Evolutionary conservation across 2,888 invertebrate species (phyloP).

Genomic region (Sussaba pulchella): DNA sequence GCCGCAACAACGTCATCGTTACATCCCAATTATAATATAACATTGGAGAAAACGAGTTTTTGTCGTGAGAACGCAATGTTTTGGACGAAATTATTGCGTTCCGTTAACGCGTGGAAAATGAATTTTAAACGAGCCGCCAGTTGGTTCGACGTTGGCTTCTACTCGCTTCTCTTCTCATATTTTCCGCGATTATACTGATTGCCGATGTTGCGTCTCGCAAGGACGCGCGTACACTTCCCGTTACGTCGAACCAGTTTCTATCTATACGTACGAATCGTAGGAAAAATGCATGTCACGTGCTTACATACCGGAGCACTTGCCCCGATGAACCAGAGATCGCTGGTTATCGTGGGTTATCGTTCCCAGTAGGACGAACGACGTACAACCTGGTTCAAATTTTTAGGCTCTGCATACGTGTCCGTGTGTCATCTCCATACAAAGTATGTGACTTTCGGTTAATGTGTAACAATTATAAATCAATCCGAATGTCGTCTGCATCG

Average conservation of each 20-base stretch:
- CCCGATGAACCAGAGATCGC: constrained; percentile 9
- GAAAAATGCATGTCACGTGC: no score
- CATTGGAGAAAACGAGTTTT: constrained; percentile 8
- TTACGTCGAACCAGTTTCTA: neutral
- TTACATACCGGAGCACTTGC: constrained; percentile 5
- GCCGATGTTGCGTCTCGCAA: no score
- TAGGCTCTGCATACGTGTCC: no score
- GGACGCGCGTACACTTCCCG: neutral
- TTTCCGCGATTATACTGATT: no score
- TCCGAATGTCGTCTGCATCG: no score
- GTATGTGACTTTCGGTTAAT: no score
- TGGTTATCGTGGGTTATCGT: constrained; percentile 56
- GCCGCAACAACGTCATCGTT: neutral
- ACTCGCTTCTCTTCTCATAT: no score
- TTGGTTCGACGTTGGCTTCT: no score
- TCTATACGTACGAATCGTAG: constrained; percentile 3
- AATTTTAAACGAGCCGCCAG: neutral
- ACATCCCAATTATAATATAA: constrained; percentile 7
- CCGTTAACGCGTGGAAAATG: neutral
- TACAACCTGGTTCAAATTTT: constrained; percentile 32
- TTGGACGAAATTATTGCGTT: constrained; percentile 7
- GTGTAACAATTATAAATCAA: no score
- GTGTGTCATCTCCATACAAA: no score
- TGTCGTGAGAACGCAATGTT: constrained; percentile 4
- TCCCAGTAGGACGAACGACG: constrained; percentile 54